phyloP scores from a whole-genome alignment of 35 echinoderm and acorn worm species.

The Anneissia japonica region DNA sequence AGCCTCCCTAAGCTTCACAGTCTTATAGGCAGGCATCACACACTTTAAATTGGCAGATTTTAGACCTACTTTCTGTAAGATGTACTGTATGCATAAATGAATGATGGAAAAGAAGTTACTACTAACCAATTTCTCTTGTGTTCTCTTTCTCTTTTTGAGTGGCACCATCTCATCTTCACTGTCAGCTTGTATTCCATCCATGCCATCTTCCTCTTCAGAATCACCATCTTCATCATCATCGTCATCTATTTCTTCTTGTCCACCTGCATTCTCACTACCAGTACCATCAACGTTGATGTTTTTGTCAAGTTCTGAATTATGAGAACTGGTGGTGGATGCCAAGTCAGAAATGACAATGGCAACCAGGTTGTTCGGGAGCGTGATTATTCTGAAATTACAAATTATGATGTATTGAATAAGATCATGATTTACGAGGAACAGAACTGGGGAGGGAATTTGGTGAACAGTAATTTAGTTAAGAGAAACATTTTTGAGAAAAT shows the following conservation, averaged over 20 bases:
- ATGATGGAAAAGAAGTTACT: neutral
- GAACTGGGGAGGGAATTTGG: no score
- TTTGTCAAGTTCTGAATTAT: neutral
- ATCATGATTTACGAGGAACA: neutral
- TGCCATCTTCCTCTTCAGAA: conserved; percentile 4
- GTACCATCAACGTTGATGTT: neutral
- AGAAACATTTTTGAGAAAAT: no score
- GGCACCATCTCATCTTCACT: conserved; percentile 30
- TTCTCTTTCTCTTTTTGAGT: conserved; percentile 7
- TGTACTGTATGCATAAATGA: no score
- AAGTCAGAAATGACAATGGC: neutral
- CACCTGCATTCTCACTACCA: neutral
- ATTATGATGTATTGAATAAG: neutral
- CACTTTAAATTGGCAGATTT: no score
- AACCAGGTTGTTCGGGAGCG: neutral
- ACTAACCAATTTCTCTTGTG: conserved; percentile 40
- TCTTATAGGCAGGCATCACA: no score
- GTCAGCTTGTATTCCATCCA: neutral
- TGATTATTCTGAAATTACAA: neutral
- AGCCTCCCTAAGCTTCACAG: no score
- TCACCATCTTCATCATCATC: conserved; percentile 31
- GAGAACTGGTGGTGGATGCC: neutral
- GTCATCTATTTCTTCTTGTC: conserved; percentile 13
- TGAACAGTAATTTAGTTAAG: no score
- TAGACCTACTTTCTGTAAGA: no score